Evolutionary conservation across 2,113 vertebrate species (phyloP), one percentile per base, ranked within the genome.

Genomic region (Tychaedon coryphoeus): DNA sequence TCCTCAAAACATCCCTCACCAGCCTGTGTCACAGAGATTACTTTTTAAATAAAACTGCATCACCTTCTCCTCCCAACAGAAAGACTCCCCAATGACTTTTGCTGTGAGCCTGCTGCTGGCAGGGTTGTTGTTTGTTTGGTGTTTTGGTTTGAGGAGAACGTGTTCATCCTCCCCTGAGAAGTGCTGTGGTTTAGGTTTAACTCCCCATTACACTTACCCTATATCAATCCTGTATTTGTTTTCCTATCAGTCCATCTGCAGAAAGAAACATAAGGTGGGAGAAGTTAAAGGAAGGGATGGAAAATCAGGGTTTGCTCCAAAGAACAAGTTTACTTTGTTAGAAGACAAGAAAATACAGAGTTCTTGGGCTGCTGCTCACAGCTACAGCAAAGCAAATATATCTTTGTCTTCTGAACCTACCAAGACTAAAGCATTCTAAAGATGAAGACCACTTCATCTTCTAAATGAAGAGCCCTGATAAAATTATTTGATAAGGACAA

Each of bases 381-480:
- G 66, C 38, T 81, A 80, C n/a, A 58, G 67, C 16, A 31, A 80
- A 82, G 40, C 26, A 69, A 75, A 25, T 61, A 33, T 20, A 38
- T 31, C 15, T 86, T 82, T 67, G 74, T 22, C 67, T 77, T 86
- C 48, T 38, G 71, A 90, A 85, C 19, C 42, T 54, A 82, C 71
- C 51, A 50, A 70, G 66, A 80, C n/a, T 3, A 91, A 86, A 90
- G 40, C 56, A 93, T 93, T 88, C 88, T 90, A 86, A 86, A 74
- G 92, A 88, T 51, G 82, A 93, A 80, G 78, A 92, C 64, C 60
- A 94, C 62, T 94, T 92, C 38, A 17, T 58, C 90, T 94, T 80
- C 82, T 92, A 93, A 93, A 85, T 73, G 78, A 95, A 93, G 38
- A 92, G 86, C 29, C 25, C 62, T 80, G 96, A 97, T 96, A 95